Evolutionary conservation across 1,140 invertebrate species (phyloP).

Genomic region (Bombus superbus): DNA sequence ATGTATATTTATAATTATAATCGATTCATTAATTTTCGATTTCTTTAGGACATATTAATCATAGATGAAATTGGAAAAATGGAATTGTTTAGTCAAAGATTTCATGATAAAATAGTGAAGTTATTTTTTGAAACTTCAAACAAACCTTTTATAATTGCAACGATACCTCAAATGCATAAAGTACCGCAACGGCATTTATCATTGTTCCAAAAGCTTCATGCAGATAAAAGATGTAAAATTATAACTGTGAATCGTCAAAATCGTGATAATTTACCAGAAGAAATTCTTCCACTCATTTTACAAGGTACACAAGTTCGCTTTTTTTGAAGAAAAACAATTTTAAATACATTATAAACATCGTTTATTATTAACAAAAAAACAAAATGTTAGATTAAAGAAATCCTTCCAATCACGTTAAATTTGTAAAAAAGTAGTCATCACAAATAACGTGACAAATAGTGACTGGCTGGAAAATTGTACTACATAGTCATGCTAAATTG

Average conservation of each 20-base stretch:
- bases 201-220: slow-evolving; percentile 66
- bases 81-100: slow-evolving; percentile 86
- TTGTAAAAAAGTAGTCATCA: slow-evolving; percentile 74
- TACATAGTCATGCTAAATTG: slow-evolving; percentile 71
- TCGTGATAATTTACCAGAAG: slow-evolving; percentile 58
- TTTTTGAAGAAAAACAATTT: slow-evolving; percentile 34
- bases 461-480: slow-evolving; percentile 71
- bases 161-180: slow-evolving; percentile 80
- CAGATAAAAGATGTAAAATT: slow-evolving; percentile 55
- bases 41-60: slow-evolving; percentile 78
- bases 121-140: slow-evolving; percentile 71
- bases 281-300: slow-evolving; percentile 57
- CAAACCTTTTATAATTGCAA: slow-evolving; percentile 81
- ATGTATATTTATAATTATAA: not conserved
- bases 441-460: slow-evolving; percentile 72
- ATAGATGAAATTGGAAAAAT: slow-evolving; percentile 89
- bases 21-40: not conserved
- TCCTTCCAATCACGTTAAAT: slow-evolving; percentile 65
- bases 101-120: slow-evolving; percentile 77
- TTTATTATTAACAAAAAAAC: slow-evolving; percentile 79
- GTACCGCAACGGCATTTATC: slow-evolving; percentile 56
- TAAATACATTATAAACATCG: slow-evolving; percentile 75
- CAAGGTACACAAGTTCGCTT: slow-evolving; percentile 12
- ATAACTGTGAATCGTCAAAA: slow-evolving; percentile 64
- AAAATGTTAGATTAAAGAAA: slow-evolving; percentile 71